Evolutionary conservation across 2,888 invertebrate genomes (phyloP).

Genomic region (Desoria tigrina): DNA sequence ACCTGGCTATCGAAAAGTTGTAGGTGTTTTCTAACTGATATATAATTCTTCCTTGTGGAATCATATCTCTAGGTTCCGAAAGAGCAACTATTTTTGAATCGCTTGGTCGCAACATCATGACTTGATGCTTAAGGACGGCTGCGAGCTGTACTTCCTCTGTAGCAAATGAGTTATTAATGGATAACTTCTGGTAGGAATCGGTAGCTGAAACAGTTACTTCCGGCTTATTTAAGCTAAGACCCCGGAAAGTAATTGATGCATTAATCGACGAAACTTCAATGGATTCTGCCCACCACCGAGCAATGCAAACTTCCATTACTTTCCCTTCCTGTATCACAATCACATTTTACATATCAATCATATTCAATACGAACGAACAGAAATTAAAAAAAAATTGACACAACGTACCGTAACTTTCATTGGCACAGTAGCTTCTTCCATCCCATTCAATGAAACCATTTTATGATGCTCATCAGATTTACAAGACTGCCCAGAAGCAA

Average conservation of each 20-base stretch:
- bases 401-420: slow-evolving; percentile 72
- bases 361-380: slow-evolving; percentile 16
- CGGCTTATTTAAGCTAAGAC: slow-evolving; percentile 66
- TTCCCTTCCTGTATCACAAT: slow-evolving; percentile 67
- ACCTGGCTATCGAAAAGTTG: slow-evolving; percentile 77
- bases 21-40: slow-evolving; percentile 88
- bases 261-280: slow-evolving; percentile 70
- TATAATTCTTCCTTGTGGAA: slow-evolving; percentile 84
- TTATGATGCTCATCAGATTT: slow-evolving; percentile 77
- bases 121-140: slow-evolving; percentile 72
- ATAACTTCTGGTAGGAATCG: slow-evolving; percentile 72
- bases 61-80: slow-evolving; percentile 72
- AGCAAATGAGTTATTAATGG: slow-evolving; percentile 68
- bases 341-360: slow-evolving; percentile 43
- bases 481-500: slow-evolving; percentile 76
- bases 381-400: not conserved
- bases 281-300: slow-evolving; percentile 92
- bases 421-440: slow-evolving; percentile 69
- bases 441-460: slow-evolving; percentile 69
- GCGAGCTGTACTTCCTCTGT: slow-evolving; percentile 78
- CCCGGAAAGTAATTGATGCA: slow-evolving; percentile 79
- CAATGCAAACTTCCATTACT: slow-evolving; percentile 83
- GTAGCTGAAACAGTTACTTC: slow-evolving; percentile 72
- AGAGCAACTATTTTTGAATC: slow-evolving; percentile 80
- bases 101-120: slow-evolving; percentile 73